Base-by-base conservation (phyloP, 2,797 vertebrate species). In the Lemur catta region DNA sequence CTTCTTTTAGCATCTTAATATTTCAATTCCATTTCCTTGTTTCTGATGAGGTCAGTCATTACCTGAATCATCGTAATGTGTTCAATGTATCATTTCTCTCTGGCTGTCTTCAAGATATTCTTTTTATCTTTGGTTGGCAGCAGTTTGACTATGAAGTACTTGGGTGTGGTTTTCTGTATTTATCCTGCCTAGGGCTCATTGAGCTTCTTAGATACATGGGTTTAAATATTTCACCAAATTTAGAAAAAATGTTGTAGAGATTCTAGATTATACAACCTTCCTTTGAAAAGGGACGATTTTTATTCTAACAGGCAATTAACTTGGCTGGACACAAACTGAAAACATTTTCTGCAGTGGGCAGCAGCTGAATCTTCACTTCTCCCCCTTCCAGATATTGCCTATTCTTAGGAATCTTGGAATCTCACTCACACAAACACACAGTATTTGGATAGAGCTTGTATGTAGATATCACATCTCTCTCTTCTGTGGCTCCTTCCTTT, bases 61-160 rank as follows among this genome's bases (percentile, higher is more conserved):
- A 69, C 38, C 72, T 94, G 50, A 80, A 65, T 84, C 22, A 43
- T 52, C 26, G 43, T 59, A 38, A n/a, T 82, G 2, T 67, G 15
- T 65, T 82, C 85, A 89, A 86, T 92, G 10, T 57, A 38, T 85
- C 33, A 48, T 79, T 89, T 67, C 20, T 94, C 7, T 74, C n/a
- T 74, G 55, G 6, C 59, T 72, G 18, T 52, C 38, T 95, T 97
- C 48, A 75, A 88, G 30, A 85, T 71, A 89, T 84, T 91, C n/a
- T 92, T 24, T 72, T 67, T 65, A 82, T 38, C 38, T 76, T 91
- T 91, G 24, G 5, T 87, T 91, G 75, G 91, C 18, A 92, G 17
- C 35, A 89, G 38, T 81, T 91, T 78, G 26, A 59, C 26, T 75
- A 17, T 50, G 41, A 72, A 78, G 22, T 82, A 72, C 24, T 38